Evolutionary conservation across 1,140 invertebrate genomes (phyloP), one percentile per base, ranked within the genome.

Genomic region (Zaprionus kolodkinae): DNA sequence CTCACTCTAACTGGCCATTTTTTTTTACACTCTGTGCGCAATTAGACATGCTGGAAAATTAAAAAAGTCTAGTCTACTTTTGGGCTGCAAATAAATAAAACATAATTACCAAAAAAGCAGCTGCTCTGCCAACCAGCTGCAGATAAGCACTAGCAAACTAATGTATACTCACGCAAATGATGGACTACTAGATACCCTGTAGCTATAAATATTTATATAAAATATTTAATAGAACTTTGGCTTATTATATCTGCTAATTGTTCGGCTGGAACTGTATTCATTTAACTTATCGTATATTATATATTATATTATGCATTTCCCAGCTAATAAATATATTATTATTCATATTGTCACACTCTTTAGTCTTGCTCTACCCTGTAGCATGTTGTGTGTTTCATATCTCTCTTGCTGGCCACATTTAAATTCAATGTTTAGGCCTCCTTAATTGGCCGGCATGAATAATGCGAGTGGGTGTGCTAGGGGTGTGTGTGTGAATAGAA

Each of bases 91-190:
- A 88, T 87, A 88, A 87, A 88, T 88, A 84, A 80, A 78, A 70
- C 77, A 77, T 87, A 88, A 87, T 84, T 80, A 77, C 84, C 69
- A 62, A 71, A 78, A 68, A 80, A 80, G 78, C 84, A 88, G 76
- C 72, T 88, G 83, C 62, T 76, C 74, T 61, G 38, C 50, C 66
- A 72, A 64, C 55, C 50, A 52, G 50, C 35, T 59, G 30, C 30
- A 40, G 15, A 61, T 21, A 50, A 48, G 61, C 72, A 36, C 38
- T 62, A 7, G 25, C 27, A 38, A 9, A 45, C 40, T 43, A 43
- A 2, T 40, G 17, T 33, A 45, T 27, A 27, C 57, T 35, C 11
- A 30, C n/a, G 54, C n/a, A 15, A 15, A 7, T 45, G 25, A 7
- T 15, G 5, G 43, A 52, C 72, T 50, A 12, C 4, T 6, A 6